Percentiles rank a stretch among this genome's conserved stretches.
phyloP scores from a whole-genome alignment of 2,888 invertebrate species.

The Orchesella flavescens region DNA sequence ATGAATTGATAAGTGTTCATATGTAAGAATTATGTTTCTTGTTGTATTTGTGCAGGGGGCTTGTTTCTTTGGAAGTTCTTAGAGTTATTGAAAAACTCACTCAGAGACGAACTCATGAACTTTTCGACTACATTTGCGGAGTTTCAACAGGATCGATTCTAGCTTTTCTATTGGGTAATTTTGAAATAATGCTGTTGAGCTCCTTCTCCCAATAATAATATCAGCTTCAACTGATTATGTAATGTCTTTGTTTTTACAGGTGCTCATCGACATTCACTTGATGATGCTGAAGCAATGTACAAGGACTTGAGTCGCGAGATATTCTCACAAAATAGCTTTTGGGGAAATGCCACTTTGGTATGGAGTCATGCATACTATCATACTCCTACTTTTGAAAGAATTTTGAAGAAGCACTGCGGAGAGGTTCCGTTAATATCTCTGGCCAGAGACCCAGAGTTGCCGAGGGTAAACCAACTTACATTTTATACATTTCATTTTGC shows the following conservation, averaged over 20 bases:
- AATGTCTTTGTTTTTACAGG: conserved; percentile 73
- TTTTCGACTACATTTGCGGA: conserved; percentile 91
- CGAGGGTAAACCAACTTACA: conserved; percentile 76
- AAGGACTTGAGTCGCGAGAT: conserved; percentile 79
- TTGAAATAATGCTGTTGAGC: no score
- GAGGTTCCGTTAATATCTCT: conserved; percentile 80
- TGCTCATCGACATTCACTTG: conserved; percentile 78
- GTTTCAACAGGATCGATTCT: conserved; percentile 90
- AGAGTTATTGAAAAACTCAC: conserved; percentile 84
- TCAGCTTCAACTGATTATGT: no score
- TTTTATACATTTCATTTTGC: background rate
- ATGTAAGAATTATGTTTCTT: no score
- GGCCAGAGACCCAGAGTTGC: conserved; percentile 76
- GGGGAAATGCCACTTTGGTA: conserved; percentile 85
- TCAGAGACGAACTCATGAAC: conserved; percentile 81
- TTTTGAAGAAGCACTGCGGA: conserved; percentile 81
- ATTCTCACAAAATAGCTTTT: conserved; percentile 80
- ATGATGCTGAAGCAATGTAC: conserved; percentile 79
- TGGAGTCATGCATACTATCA: conserved; percentile 92
- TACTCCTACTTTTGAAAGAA: conserved; percentile 85
- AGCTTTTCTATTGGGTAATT: conserved; percentile 81
- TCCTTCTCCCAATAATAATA: no score
- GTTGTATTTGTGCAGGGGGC: conserved; percentile 78
- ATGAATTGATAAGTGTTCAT: no score
- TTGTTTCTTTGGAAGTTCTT: conserved; percentile 88